Conservation (phyloP, 2,888 invertebrate genomes). For the Ornithoptera priamus region DNA sequence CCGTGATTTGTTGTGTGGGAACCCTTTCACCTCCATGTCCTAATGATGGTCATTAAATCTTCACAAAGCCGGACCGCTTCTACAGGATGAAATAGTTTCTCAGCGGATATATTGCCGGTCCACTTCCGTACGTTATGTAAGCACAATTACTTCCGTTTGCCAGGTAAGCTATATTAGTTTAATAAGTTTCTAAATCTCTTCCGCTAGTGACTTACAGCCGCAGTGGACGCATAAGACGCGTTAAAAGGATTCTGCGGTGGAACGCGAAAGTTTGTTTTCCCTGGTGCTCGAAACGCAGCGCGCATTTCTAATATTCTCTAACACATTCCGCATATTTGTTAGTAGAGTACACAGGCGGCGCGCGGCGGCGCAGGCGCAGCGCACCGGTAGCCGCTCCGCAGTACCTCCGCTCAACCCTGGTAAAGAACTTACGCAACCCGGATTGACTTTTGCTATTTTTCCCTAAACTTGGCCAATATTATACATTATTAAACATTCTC, state of each 20-base stretch:
- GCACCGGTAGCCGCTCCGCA: neutral
- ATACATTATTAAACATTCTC: too few species aligned
- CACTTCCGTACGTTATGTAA: too few species aligned
- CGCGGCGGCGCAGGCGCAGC: too few species aligned
- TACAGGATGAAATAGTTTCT: too few species aligned
- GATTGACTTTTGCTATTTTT: neutral
- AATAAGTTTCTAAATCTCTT: constrained; percentile 12
- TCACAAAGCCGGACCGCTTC: too few species aligned
- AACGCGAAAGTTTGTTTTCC: constrained; percentile 59
- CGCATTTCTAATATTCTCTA: constrained; percentile 54
- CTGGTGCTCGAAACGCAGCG: constrained; percentile 40
- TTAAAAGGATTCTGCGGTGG: constrained; percentile 65
- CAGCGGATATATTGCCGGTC: too few species aligned
- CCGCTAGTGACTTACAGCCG: constrained; percentile 33
- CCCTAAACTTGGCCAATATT: too few species aligned
- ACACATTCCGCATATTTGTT: constrained; percentile 32
- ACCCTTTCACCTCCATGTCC: too few species aligned
- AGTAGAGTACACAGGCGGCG: constrained; percentile 30
- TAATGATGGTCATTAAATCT: too few species aligned
- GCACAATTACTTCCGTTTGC: too few species aligned
- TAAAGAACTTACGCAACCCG: neutral
- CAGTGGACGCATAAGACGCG: constrained; percentile 29
- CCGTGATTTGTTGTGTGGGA: too few species aligned
- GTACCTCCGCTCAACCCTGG: constrained; percentile 7
- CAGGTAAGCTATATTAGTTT: neutral